Conservation (phyloP, 2,113 vertebrate species). For the Odontophorus gujanensis region DNA sequence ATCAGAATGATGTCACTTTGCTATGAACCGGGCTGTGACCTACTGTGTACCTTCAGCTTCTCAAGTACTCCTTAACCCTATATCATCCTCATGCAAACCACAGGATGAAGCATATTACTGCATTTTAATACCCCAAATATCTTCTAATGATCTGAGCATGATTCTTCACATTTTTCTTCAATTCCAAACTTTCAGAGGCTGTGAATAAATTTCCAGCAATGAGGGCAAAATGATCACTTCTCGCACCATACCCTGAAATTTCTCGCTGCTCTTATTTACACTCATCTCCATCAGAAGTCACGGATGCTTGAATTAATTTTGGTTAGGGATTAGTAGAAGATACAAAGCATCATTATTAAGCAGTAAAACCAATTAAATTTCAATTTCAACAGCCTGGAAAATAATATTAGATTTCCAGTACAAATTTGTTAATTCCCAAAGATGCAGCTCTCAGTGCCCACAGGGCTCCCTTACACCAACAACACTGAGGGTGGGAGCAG, state of each 20-base stretch:
- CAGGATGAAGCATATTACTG: not conserved
- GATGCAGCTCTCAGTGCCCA: not conserved
- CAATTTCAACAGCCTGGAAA: conserved; percentile 27
- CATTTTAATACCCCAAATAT: not conserved
- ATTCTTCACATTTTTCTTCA: not conserved
- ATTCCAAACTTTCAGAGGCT: not conserved
- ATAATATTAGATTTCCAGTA: conserved; percentile 4
- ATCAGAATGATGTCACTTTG: not conserved
- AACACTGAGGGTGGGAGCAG: not conserved
- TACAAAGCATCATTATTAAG: not conserved
- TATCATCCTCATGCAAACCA: not conserved
- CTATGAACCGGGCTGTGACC: not conserved
- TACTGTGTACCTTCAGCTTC: not conserved
- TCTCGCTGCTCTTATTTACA: not conserved
- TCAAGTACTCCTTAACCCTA: not conserved
- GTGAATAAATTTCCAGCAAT: not conserved
- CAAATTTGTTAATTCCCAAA: not conserved
- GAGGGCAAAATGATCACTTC: not conserved
- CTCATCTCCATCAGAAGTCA: not conserved
- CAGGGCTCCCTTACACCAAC: not conserved
- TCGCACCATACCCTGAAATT: not conserved
- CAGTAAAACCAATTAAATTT: conserved; percentile 25
- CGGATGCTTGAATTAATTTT: not conserved
- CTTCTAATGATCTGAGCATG: not conserved
- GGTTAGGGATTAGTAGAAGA: conserved; percentile 14